Evolutionary conservation across 2,888 invertebrate genomes (phyloP), one percentile per base, ranked within the genome.

Genomic region (Eremobia ochroleuca): DNA sequence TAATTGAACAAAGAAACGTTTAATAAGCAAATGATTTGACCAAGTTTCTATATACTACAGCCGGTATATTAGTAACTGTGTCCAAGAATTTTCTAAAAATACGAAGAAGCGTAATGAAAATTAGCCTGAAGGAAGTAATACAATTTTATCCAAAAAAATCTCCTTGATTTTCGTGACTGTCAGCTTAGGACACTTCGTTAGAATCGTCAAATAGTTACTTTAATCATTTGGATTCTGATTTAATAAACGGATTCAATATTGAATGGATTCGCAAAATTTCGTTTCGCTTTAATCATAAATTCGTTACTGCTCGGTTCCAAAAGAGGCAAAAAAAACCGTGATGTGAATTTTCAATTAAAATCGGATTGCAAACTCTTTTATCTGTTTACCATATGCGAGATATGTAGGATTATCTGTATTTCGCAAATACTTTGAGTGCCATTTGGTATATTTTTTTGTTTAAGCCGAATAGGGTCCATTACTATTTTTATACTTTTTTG

Each of bases 181-280:
- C 66, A 62, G 40, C 59, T 77, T 74, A 71, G 52, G 65, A 71
- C 67, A 74, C 74, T 85, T 82, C 85, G 76, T 82, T 82, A 85
- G 82, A 70, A 85, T 88, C 73, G 77, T 70, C 80, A 85, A 83
- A 88, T 87, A 82, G 82, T 80, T 85, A 67, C 88, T 82, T 79
- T 82, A 76, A 70, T 78, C 64, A 79, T 88, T 80, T 65, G n/a
- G 55, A 76, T 78, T 84, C 68, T 61, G 79, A 83, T 79, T 83
- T 64, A 62, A 81, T 62, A 74, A 81, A 77, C 65, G 73, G 70
- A 72, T 70, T 76, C 65, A 82, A 85, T 82, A 84, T 78, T 74
- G 78, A 72, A 85, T 25, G 64, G 62, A 69, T 68, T 79, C 55
- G 28, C 40, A 34, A 80, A 74, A 75, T 76, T 83, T 67, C 55